Conservation (phyloP, 1,140 invertebrate genomes). For the Drosophila teissieri region DNA sequence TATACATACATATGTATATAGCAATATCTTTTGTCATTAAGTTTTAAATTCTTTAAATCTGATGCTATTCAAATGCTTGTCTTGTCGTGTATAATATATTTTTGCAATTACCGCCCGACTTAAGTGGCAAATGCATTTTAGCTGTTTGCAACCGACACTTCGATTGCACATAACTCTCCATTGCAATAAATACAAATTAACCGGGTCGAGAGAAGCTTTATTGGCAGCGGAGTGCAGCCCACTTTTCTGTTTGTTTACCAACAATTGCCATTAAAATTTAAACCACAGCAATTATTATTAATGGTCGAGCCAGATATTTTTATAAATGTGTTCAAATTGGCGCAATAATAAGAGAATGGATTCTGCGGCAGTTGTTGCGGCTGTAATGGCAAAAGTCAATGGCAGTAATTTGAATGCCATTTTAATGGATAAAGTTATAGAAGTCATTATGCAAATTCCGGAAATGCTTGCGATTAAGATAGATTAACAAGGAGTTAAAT, state of each 20-base stretch:
- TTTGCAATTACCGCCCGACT: not conserved
- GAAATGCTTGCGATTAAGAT: not conserved
- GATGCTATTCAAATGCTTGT: too few relatives aligned
- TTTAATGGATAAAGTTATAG: conserved; percentile 35
- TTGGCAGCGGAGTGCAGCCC: conserved; percentile 17
- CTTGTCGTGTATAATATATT: not conserved
- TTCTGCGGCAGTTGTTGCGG: conserved; percentile 10
- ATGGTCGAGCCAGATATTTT: conserved; percentile 68
- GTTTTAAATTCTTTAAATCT: too few relatives aligned
- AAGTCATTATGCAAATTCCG: not conserved
- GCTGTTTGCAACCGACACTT: conserved; percentile 25
- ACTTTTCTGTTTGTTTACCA: conserved; percentile 60
- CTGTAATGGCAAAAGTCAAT: conserved; percentile 51
- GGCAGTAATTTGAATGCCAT: conserved; percentile 67
- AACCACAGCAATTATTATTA: conserved; percentile 82
- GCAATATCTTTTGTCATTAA: too few relatives aligned
- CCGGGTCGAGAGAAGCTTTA: conserved; percentile 30
- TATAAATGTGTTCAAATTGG: conserved; percentile 78
- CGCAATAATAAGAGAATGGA: conserved; percentile 25
- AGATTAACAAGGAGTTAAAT: not conserved
- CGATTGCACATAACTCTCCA: conserved; percentile 47
- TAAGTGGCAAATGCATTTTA: conserved; percentile 51
- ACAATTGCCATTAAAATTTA: conserved; percentile 82
- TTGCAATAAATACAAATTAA: conserved; percentile 76
- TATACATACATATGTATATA: too few relatives aligned